Percentiles rank a stretch among this genome's conserved stretches.
phyloP scores from a whole-genome alignment of 2,888 invertebrate species.

The Strigamia transsilvanica region DNA sequence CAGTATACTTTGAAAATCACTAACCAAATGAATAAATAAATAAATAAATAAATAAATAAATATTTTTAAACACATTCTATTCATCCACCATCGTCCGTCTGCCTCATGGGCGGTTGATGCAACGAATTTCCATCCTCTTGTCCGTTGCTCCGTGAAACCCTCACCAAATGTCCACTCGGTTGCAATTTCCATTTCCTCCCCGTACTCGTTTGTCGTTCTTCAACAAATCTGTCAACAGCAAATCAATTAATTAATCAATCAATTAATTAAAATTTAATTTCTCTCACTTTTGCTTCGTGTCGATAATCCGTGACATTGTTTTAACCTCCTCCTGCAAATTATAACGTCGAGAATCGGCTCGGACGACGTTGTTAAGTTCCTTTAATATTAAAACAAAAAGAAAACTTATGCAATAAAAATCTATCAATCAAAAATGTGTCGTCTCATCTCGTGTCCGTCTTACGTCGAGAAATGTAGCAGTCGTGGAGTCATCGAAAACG shows the following conservation, averaged over 20 bases:
- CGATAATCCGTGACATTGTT: constrained; percentile 72
- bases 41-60: constrained; percentile 69
- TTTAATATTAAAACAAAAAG: constrained; percentile 60
- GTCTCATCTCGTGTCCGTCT: background rate
- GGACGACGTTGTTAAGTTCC: constrained; percentile 76
- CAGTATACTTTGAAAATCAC: constrained; percentile 82
- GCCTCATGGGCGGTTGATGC: constrained; percentile 67
- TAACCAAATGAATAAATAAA: constrained; percentile 67
- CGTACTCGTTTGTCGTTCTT: constrained; percentile 58
- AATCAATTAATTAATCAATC: constrained; percentile 1
- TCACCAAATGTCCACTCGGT: constrained; percentile 75
- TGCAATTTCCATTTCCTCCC: constrained; percentile 77
- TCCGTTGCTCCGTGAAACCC: constrained; percentile 71
- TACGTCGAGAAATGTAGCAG: constrained; percentile 77
- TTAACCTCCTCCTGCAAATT: constrained; percentile 74
- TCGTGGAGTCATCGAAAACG: constrained; percentile 77
- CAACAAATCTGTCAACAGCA: constrained; percentile 50
- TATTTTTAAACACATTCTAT: background rate
- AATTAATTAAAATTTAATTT: background rate
- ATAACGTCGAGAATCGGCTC: constrained; percentile 71
- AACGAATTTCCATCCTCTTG: constrained; percentile 58
- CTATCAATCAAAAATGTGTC: background rate
- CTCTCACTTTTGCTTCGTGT: constrained; percentile 60
- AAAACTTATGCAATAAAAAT: background rate
- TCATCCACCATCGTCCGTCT: constrained; percentile 71